Conservation (phyloP, 1,140 invertebrate genomes). For the Eupeodes corollae region DNA sequence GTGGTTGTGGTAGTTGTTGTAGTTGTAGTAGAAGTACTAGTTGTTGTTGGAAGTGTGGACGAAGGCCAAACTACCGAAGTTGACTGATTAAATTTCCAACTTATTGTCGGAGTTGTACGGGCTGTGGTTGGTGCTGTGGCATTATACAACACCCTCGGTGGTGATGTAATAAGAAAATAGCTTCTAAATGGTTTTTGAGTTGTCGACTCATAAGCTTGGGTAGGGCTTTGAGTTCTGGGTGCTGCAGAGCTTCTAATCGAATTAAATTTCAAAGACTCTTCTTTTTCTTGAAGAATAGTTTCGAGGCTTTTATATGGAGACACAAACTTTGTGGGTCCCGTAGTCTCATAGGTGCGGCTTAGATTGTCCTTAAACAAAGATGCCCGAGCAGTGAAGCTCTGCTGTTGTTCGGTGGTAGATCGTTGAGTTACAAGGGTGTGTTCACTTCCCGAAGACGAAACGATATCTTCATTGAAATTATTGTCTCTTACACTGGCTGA, state of each 20-base stretch:
- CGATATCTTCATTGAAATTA: not conserved
- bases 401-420: conserved; percentile 6
- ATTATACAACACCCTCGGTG: conserved; percentile 3
- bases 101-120: conserved; percentile 6
- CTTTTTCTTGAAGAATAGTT: conserved; percentile 23
- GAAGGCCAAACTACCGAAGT: not conserved
- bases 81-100: not conserved
- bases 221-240: conserved; percentile 4
- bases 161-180: conserved; percentile 11
- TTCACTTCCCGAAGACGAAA: conserved; percentile 4
- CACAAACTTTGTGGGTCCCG: conserved; percentile 22
- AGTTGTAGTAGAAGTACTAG: conserved; percentile 6
- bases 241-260: conserved; percentile 14
- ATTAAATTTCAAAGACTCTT: conserved; percentile 13
- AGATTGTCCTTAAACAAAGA: conserved; percentile 23
- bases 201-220: conserved; percentile 9
- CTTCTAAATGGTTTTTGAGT: conserved; percentile 19
- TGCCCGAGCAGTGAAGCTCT: conserved; percentile 21
- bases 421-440: conserved; percentile 1
- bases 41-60: conserved; percentile 3
- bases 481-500: not conserved
- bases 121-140: not conserved
- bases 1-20: conserved; percentile 3
- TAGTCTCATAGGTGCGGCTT: conserved; percentile 15
- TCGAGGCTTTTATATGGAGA: conserved; percentile 35